Conservation (phyloP, 1,140 invertebrate genomes). For the Caligus rogercresseyi region DNA sequence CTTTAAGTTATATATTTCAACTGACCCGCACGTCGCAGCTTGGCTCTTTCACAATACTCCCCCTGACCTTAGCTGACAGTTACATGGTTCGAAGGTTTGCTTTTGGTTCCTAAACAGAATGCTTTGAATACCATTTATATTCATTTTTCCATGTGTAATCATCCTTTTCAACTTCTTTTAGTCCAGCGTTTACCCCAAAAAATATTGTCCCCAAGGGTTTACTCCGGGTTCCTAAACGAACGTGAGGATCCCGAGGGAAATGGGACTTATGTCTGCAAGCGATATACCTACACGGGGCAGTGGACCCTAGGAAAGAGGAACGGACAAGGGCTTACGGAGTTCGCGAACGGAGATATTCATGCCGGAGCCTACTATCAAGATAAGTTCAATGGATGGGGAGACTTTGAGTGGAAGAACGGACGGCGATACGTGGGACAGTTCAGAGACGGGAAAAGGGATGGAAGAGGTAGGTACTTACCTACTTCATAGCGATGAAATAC, state of each 20-base stretch:
- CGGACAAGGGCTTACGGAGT: conserved; percentile 7
- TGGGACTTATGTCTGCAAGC: neutral
- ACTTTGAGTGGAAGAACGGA: conserved; percentile 1
- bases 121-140: no score
- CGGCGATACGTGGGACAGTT: conserved; percentile 6
- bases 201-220: conserved; percentile 1
- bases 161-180: no score
- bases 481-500: neutral
- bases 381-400: conserved; percentile 12
- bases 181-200: neutral
- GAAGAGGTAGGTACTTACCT: neutral
- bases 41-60: no score
- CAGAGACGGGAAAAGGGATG: neutral
- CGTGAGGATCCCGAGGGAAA: neutral
- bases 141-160: no score
- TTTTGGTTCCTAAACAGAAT: no score
- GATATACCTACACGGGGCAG: conserved; percentile 4
- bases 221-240: neutral
- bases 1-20: no score
- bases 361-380: conserved; percentile 12
- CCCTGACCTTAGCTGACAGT: no score
- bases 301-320: conserved; percentile 4
- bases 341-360: conserved; percentile 12
- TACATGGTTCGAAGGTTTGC: no score
- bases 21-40: no score